Evolutionary conservation across 2,113 vertebrate species (phyloP).

Genomic region (Hoplias malabaricus): DNA sequence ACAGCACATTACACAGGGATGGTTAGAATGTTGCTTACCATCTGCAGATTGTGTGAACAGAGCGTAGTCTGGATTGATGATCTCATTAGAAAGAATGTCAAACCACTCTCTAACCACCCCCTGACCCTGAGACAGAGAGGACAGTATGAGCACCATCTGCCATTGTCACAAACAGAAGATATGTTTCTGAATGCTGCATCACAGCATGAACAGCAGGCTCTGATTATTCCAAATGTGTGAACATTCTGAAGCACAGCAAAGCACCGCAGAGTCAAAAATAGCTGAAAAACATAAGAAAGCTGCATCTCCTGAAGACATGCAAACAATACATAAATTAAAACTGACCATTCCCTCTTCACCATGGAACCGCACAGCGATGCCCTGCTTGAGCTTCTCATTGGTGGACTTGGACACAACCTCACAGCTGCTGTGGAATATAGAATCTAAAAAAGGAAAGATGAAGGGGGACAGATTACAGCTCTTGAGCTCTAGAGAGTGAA

Average conservation of each 20-base stretch:
- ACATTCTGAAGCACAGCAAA: not conserved
- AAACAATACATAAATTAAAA: conserved; percentile 45
- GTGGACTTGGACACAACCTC: conserved; percentile 97
- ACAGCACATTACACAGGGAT: conserved; percentile 23
- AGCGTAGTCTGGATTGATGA: conserved; percentile 97
- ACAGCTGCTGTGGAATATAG: conserved; percentile 98
- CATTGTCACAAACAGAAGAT: conserved; percentile 1
- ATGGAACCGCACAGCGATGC: conserved; percentile 96
- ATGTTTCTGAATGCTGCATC: conserved; percentile 9
- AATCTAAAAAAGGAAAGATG: conserved; percentile 73
- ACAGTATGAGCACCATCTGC: conserved; percentile 33
- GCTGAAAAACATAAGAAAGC: not conserved
- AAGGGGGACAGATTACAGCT: not conserved
- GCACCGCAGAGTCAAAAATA: conserved; percentile 16
- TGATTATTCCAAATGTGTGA: not conserved
- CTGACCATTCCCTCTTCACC: conserved; percentile 98
- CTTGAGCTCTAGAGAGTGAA: conserved; percentile 15
- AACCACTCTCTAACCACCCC: conserved; percentile 99
- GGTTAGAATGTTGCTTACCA: conserved; percentile 73
- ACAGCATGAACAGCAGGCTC: conserved; percentile 12
- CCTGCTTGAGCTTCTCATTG: conserved; percentile 95
- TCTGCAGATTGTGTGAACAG: conserved; percentile 98
- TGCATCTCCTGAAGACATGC: not conserved
- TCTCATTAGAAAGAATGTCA: conserved; percentile 97
- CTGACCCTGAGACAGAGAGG: conserved; percentile 80